Evolutionary conservation across 2,797 vertebrate genomes (phyloP).

Genomic region (Eidolon dupreanum): DNA sequence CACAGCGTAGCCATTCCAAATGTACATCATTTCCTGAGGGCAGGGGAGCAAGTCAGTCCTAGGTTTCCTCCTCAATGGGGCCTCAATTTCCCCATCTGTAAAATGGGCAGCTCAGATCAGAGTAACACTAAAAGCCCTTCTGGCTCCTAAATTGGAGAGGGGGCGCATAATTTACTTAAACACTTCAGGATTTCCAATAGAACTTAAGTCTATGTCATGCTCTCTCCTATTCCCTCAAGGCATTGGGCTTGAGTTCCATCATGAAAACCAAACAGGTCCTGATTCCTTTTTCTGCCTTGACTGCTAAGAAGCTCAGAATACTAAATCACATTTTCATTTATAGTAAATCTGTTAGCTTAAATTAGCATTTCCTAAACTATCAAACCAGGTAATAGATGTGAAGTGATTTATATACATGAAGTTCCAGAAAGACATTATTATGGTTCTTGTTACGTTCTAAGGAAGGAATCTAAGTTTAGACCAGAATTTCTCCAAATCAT

Average conservation of each 20-base stretch:
- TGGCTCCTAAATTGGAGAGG: neutral
- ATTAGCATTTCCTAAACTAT: conserved; percentile 38
- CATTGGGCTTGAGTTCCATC: neutral
- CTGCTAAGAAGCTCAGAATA: conserved; percentile 40
- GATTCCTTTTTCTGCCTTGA: neutral
- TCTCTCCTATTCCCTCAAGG: neutral
- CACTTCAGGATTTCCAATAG: neutral
- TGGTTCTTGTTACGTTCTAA: neutral
- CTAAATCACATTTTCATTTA: conserved; percentile 30
- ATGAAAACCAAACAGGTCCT: neutral
- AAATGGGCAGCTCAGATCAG: conserved; percentile 39
- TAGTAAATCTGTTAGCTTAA: conserved; percentile 7
- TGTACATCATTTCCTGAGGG: conserved; percentile 98
- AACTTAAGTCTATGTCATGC: neutral
- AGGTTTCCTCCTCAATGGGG: neutral
- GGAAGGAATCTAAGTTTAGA: conserved; percentile 42
- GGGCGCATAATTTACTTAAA: neutral
- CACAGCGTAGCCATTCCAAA: conserved; percentile 98
- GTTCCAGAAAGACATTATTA: conserved; percentile 1
- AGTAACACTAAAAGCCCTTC: neutral
- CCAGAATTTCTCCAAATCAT: conserved; percentile 15
- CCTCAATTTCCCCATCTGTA: conserved; percentile 44
- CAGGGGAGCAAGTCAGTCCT: conserved; percentile 29
- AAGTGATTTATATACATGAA: neutral
- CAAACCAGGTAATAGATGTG: neutral